phyloP scores from a whole-genome alignment of 2,888 invertebrate species.

The Lypha dubia region DNA sequence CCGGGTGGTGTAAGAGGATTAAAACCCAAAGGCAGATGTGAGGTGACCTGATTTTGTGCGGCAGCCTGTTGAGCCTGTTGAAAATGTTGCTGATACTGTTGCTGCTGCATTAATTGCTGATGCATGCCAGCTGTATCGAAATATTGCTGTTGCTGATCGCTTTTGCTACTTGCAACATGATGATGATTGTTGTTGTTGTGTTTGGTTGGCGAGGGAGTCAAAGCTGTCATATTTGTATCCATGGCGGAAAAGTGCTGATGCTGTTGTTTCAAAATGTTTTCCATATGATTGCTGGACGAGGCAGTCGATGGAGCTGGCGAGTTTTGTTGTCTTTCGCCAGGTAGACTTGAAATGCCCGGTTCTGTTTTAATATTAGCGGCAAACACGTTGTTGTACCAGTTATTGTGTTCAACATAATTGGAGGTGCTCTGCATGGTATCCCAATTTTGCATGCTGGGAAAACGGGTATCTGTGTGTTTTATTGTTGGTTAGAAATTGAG shows the following conservation, averaged over 20 bases:
- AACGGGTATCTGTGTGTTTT: conserved; percentile 7
- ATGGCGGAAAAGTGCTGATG: conserved; percentile 75
- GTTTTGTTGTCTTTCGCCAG: conserved; percentile 41
- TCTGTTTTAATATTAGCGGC: conserved; percentile 82
- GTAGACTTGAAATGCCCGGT: conserved; percentile 75
- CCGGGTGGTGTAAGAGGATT: conserved; percentile 87
- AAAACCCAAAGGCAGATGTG: conserved; percentile 84
- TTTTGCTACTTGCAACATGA: conserved; percentile 72
- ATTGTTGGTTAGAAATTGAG: neutral
- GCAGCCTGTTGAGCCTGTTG: conserved; percentile 75
- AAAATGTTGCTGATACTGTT: conserved; percentile 75
- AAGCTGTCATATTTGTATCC: conserved; percentile 78
- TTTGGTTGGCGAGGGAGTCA: conserved; percentile 80
- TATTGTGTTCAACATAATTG: conserved; percentile 81
- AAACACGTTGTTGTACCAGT: conserved; percentile 82
- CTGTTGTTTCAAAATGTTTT: conserved; percentile 80
- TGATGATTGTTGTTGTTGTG: conserved; percentile 77
- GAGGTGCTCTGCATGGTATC: conserved; percentile 80
- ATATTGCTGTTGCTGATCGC: conserved; percentile 76
- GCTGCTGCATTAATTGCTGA: conserved; percentile 76
- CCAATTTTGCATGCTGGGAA: conserved; percentile 82
- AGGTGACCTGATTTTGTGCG: conserved; percentile 73
- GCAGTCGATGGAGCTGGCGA: conserved; percentile 40
- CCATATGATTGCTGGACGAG: conserved; percentile 77
- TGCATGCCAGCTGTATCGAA: conserved; percentile 74